A percentile compares a stretch with the other conserved stretches of the same genome.
These are phyloP conservation scores for Drosophila subsilvestris DNA, from an alignment of 2,888 invertebrate genomes.

Conservation along the genomic window DNA sequence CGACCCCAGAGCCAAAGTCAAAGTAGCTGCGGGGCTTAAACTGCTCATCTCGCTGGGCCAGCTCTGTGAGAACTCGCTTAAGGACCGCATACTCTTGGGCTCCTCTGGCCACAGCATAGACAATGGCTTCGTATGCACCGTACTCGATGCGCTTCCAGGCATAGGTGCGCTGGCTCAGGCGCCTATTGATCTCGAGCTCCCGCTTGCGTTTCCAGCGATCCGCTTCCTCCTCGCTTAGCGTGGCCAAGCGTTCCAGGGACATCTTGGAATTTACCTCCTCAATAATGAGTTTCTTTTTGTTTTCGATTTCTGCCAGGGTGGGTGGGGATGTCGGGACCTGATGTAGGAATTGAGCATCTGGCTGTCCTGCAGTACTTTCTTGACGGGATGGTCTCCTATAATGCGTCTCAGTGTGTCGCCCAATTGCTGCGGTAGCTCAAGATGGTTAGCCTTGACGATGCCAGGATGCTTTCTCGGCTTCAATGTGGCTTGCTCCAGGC, in stretches of 20 bases:
- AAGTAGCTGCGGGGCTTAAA: conserved; percentile 91
- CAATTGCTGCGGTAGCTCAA: conserved; percentile 87
- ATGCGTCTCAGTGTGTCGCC: conserved; percentile 86
- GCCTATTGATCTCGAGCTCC: conserved; percentile 85
- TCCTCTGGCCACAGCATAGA: conserved; percentile 89
- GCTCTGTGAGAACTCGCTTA: conserved; percentile 89
- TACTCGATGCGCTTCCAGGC: conserved; percentile 91
- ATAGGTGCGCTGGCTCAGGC: conserved; percentile 87
- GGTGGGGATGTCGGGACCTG: conserved; percentile 87
- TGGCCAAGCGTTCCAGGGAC: conserved; percentile 58
- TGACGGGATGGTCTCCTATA: conserved; percentile 86
- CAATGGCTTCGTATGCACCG: conserved; percentile 87
- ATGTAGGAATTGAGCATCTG: conserved; percentile 87
- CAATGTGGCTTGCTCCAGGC: conserved; percentile 71
- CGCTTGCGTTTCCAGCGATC: conserved; percentile 84
- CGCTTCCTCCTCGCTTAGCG: conserved; percentile 82
- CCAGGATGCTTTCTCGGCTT: conserved; percentile 91
- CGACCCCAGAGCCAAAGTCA: conserved; percentile 96
- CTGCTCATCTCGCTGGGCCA: conserved; percentile 86
- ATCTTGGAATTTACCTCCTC: conserved; percentile 75
- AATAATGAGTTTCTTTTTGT: conserved; percentile 72
- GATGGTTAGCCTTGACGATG: conserved; percentile 85
- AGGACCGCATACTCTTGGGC: conserved; percentile 91
- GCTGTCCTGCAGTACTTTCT: conserved; percentile 86
- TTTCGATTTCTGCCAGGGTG: conserved; percentile 84